Conservation (phyloP, 1,140 invertebrate genomes). For the Goniozus legneri region DNA sequence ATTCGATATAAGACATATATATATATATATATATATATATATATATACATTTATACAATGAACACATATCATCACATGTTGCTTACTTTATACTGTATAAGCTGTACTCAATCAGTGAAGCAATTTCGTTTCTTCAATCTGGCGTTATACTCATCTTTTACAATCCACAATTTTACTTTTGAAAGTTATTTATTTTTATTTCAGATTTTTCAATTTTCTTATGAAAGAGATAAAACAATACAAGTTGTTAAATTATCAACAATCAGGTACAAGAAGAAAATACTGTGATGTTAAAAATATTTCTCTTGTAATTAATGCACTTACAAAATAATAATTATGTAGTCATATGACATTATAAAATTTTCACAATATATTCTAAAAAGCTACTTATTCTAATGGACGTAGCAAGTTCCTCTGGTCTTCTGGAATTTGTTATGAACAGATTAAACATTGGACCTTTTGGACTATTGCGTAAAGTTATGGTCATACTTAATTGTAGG, state of each 20-base stretch:
- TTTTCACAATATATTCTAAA: slow-evolving; percentile 10
- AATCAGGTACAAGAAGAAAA: slow-evolving; percentile 2
- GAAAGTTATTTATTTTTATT: neutral
- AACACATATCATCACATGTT: too few relatives aligned
- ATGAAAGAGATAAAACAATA: too few relatives aligned
- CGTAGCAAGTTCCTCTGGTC: slow-evolving; percentile 1
- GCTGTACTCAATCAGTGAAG: too few relatives aligned
- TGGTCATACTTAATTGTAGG: slow-evolving; percentile 5
- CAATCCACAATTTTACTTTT: slow-evolving; percentile 3
- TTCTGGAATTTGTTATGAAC: neutral
- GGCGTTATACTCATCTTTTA: too few relatives aligned
- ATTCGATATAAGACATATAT: too few relatives aligned
- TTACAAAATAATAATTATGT: slow-evolving; percentile 12
- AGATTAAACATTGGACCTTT: slow-evolving; percentile 1
- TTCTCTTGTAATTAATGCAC: slow-evolving; percentile 6
- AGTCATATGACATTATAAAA: slow-evolving; percentile 9
- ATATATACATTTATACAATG: too few relatives aligned
- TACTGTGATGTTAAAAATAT: slow-evolving; percentile 16
- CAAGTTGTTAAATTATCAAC: too few relatives aligned
- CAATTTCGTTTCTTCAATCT: too few relatives aligned
- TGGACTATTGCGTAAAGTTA: neutral
- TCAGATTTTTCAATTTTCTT: too few relatives aligned
- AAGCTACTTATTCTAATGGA: slow-evolving; percentile 10
- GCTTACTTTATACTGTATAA: too few relatives aligned
- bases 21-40: too few relatives aligned